A percentile compares a stretch with the other conserved stretches of the same genome.
These are phyloP conservation scores for Tragopan temminckii DNA, from an alignment of 2,797 vertebrate genomes.

Conservation along the genomic window DNA sequence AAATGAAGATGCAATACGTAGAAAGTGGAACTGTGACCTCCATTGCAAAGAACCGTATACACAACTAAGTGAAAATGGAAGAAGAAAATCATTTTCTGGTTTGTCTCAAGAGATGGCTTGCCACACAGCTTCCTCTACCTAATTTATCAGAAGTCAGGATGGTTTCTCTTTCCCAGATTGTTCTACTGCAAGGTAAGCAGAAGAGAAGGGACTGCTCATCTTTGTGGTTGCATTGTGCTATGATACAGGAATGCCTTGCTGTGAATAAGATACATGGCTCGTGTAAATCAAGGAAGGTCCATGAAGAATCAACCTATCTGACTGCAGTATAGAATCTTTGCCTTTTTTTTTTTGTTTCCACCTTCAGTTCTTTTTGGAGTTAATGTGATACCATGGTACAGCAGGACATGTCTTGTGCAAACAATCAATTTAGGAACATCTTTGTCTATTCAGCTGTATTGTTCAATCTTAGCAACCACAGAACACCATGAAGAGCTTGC, in stretches of 20 bases:
- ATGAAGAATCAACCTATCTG: neutral
- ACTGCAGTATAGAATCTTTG: neutral
- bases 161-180: neutral
- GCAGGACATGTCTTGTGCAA: neutral
- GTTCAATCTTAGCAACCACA: neutral
- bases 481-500: neutral
- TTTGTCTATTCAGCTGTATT: neutral
- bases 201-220: neutral
- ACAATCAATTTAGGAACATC: neutral
- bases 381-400: neutral
- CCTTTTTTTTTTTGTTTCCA: neutral
- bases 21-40: neutral
- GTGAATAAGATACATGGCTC: neutral
- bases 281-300: neutral
- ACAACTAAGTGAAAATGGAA: neutral
- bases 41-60: neutral
- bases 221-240: neutral
- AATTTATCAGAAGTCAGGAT: neutral
- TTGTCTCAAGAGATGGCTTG: neutral
- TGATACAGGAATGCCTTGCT: neutral
- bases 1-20: neutral
- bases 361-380: neutral
- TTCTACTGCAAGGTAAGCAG: neutral
- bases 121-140: neutral
- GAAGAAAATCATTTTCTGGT: neutral